These are phyloP conservation scores for Sparus aurata DNA, from an alignment of 2,797 vertebrate species.

Conservation along the genomic window DNA sequence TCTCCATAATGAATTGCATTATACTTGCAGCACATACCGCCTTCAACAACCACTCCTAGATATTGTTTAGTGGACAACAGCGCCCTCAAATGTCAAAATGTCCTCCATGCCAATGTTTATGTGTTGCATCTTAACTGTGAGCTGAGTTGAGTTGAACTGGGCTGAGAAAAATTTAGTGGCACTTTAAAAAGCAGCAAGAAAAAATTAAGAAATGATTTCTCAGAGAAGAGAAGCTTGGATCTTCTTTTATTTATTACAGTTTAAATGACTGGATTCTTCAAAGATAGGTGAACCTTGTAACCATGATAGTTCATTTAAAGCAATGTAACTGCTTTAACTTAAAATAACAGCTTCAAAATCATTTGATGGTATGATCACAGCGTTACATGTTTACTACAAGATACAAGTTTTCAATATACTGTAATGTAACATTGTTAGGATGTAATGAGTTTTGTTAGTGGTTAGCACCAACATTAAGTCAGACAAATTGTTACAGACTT, in stretches of 20 bases:
- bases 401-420: too few relatives aligned
- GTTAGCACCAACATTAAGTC: too few relatives aligned
- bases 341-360: too few relatives aligned
- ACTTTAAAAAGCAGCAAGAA: not conserved
- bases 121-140: not conserved
- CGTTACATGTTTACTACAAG: too few relatives aligned
- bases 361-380: too few relatives aligned
- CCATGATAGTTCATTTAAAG: too few relatives aligned
- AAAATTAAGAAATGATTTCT: not conserved
- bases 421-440: too few relatives aligned
- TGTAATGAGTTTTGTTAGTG: too few relatives aligned
- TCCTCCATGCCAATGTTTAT: not conserved
- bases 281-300: not conserved
- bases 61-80: slow-evolving; percentile 17
- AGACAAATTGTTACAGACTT: too few relatives aligned
- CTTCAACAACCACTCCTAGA: not conserved
- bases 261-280: not conserved
- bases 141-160: not conserved
- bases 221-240: not conserved
- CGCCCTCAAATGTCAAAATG: slow-evolving; percentile 31
- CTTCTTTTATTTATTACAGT: not conserved
- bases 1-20: not conserved
- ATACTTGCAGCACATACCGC: not conserved
- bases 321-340: too few relatives aligned
- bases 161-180: not conserved